A percentile compares a stretch with the other conserved stretches of the same genome.
phyloP scores from a whole-genome alignment of 2,113 vertebrate genomes.

The Tetrao urogallus region DNA sequence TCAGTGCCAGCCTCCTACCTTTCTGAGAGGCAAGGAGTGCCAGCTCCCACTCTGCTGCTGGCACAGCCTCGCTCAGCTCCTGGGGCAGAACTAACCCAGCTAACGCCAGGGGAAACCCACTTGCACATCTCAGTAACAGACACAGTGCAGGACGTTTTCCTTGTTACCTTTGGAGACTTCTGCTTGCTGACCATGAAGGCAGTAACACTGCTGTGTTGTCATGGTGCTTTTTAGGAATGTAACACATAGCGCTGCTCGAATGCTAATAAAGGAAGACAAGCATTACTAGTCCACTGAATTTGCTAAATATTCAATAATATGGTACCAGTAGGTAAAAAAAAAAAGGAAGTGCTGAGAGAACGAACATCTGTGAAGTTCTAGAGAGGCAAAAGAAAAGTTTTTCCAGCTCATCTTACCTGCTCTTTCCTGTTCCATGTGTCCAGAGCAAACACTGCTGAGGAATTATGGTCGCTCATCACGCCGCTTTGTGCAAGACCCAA shows the following conservation, averaged over 20 bases:
- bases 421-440: slow-evolving; percentile 40
- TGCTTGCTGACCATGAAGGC: neutral
- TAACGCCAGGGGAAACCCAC: neutral
- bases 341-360: neutral
- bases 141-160: neutral
- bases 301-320: neutral
- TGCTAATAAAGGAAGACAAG: slow-evolving; percentile 30
- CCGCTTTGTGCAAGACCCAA: slow-evolving; percentile 86
- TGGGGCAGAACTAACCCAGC: neutral
- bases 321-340: neutral
- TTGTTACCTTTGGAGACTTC: slow-evolving; percentile 48
- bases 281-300: neutral
- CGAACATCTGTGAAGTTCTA: neutral
- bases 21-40: neutral
- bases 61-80: neutral
- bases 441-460: slow-evolving; percentile 63
- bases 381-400: neutral
- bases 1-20: neutral
- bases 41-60: neutral
- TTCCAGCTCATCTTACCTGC: slow-evolving; percentile 77
- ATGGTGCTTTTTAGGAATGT: slow-evolving; percentile 48
- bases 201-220: neutral
- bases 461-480: slow-evolving; percentile 63
- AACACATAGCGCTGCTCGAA: neutral
- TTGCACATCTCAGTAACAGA: neutral